Base-by-base conservation (phyloP, 2,888 invertebrate species). In the Cabera pusaria region DNA sequence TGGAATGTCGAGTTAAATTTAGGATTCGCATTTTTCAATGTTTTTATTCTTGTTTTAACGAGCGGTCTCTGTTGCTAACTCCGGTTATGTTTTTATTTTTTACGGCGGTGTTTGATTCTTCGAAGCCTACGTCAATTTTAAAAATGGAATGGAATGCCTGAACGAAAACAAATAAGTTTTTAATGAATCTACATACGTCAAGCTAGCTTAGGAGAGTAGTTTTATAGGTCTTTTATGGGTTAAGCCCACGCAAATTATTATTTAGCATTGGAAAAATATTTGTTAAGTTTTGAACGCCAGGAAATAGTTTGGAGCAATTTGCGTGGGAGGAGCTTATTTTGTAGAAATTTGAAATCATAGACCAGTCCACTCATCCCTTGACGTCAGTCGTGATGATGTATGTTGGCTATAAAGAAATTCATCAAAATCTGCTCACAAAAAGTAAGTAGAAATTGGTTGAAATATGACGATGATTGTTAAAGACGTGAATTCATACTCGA, bases 21-120 rank as follows among this genome's bases (percentile, higher is more conserved):
- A 66, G 62, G 53, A 68, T 69, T 70, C 64, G 60, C 64, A 63
- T 68, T 65, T 64, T 67, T 46, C 29, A 49, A 60, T 62, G 35
- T 5, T 59, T 59, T 58, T 59, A 54, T 55, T 56, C 50, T 55
- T 38, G 33, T 52, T 49, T 52, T 52, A 49, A 56, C 58, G 42
- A 58, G 50, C 53, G 54, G 59, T 58, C 60, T 51, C 61, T 63
- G 72, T 72, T 69, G 65, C 72, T 70, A 70, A 56, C 59, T 53
- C 57, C 39, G 32, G 46, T 65, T 68, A 62, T 58, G 56, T 57
- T 66, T 64, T 59, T 45, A 29, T 48, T 57, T 57, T 62, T 58
- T 45, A 48, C 34, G 45, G 48, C 45, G 31, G 47, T 38, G 45
- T 52, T 52, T 49, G 52, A 52, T 35, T 39, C 29, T 38, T 26